Conservation (phyloP, 2,113 vertebrate genomes). For the Varanus komodoensis region DNA sequence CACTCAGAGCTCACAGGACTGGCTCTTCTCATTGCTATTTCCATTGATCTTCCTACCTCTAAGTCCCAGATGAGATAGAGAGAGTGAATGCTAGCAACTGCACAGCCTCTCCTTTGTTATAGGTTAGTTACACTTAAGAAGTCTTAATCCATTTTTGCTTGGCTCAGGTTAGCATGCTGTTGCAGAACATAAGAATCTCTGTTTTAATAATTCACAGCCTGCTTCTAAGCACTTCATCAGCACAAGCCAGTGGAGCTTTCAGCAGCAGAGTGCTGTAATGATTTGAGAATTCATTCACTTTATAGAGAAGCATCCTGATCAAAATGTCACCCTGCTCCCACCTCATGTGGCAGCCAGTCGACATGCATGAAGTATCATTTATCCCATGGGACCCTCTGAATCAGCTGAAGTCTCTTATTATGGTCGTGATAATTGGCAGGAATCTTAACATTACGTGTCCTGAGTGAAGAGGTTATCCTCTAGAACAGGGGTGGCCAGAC, state of each 20-base stretch:
- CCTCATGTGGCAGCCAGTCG: not conserved
- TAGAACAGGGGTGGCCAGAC: too few species aligned
- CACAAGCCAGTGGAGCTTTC: slow-evolving; percentile 12
- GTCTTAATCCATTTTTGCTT: slow-evolving; percentile 11
- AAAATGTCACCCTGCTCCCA: too few species aligned
- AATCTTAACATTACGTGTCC: not conserved
- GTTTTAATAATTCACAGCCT: slow-evolving; percentile 35
- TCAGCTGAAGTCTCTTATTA: not conserved
- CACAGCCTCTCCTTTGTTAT: not conserved
- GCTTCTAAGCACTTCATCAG: slow-evolving; percentile 5
- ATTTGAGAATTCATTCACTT: not conserved
- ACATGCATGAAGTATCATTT: not conserved
- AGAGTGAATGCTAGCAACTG: not conserved
- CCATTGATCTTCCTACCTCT: not conserved
- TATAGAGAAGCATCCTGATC: not conserved
- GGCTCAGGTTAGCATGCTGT: not conserved
- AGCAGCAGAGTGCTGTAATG: not conserved
- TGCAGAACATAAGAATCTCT: not conserved
- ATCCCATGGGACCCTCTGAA: not conserved
- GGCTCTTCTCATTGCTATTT: not conserved
- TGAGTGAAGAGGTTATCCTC: not conserved
- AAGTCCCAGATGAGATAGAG: not conserved
- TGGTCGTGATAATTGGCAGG: not conserved
- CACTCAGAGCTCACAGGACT: not conserved
- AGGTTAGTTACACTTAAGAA: slow-evolving; percentile 1